A percentile compares a stretch with the other conserved stretches of the same genome.
Evolutionary conservation across 1,140 invertebrate species (phyloP).

Genomic region (Pseudobourletiella spinata): DNA sequence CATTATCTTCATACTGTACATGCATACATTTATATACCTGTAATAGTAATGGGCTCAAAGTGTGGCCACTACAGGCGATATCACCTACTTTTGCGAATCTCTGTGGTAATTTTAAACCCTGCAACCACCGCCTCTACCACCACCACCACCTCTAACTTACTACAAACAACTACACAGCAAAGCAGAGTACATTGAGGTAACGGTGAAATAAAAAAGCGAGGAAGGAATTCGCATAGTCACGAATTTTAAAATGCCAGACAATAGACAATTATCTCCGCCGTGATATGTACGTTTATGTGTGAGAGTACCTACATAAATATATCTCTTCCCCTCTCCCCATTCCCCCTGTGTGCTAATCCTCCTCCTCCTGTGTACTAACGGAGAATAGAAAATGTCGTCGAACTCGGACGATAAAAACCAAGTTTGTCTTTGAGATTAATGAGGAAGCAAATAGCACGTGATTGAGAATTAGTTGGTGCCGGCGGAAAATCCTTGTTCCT

Average conservation of each 20-base stretch:
- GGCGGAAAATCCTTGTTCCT: too few relatives aligned
- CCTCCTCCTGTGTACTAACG: too few relatives aligned
- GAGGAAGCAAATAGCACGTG: slow-evolving; percentile 2
- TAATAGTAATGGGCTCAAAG: too few relatives aligned
- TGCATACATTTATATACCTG: too few relatives aligned
- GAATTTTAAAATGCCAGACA: slow-evolving; percentile 12
- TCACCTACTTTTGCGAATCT: neutral
- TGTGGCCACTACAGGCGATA: neutral
- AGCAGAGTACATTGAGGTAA: neutral
- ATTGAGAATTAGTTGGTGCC: slow-evolving; percentile 1
- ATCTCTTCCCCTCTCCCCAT: too few relatives aligned
- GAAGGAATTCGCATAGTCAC: slow-evolving; percentile 12
- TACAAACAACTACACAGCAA: neutral
- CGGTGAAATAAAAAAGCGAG: slow-evolving; percentile 4
- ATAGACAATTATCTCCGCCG: slow-evolving; percentile 5
- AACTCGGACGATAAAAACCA: neutral
- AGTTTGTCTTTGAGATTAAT: neutral
- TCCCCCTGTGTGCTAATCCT: too few relatives aligned
- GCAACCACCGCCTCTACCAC: too few relatives aligned
- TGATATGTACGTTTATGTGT: neutral
- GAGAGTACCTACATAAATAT: neutral
- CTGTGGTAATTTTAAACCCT: neutral
- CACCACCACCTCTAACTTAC: neutral
- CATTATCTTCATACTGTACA: too few relatives aligned
- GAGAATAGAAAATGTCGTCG: too few relatives aligned